Evolutionary conservation across 1,140 invertebrate genomes (phyloP).

Genomic region (Pseudomyrmex cubaensis): DNA sequence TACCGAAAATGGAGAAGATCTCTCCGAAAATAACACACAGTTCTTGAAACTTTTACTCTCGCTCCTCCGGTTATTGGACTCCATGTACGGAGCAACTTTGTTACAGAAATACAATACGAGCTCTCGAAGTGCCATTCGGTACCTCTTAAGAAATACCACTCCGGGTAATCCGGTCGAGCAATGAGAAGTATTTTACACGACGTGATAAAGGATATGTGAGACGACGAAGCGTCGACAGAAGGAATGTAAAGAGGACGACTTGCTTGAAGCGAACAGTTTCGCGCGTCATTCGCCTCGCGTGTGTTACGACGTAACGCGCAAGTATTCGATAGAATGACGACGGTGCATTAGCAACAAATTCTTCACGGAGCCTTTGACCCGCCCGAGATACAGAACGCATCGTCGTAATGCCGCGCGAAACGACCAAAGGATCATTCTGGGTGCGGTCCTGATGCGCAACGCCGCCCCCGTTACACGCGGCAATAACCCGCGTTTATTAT

Average conservation of each 20-base stretch:
- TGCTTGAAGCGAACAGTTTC: constrained; percentile 41
- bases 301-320: constrained; percentile 10
- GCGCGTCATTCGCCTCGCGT: constrained; percentile 31
- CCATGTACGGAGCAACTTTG: neutral
- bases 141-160: constrained; percentile 29
- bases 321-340: constrained; percentile 41
- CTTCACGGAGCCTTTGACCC: constrained; percentile 23
- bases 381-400: neutral
- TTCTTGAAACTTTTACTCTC: constrained; percentile 40
- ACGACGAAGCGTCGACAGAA: constrained; percentile 46
- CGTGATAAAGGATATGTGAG: constrained; percentile 52
- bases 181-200: constrained; percentile 34
- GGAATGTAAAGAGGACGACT: constrained; percentile 7
- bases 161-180: constrained; percentile 36
- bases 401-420: constrained; percentile 21
- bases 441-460: neutral
- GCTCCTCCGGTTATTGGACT: constrained; percentile 14
- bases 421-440: neutral
- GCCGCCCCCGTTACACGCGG: neutral
- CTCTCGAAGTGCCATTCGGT: constrained; percentile 9
- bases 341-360: constrained; percentile 42
- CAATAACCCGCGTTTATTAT: constrained; percentile 48
- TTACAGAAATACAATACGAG: neutral
- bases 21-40: neutral
- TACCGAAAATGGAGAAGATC: neutral